Conservation (phyloP, 2,797 vertebrate genomes). For the Sarcophilus harrisii region DNA sequence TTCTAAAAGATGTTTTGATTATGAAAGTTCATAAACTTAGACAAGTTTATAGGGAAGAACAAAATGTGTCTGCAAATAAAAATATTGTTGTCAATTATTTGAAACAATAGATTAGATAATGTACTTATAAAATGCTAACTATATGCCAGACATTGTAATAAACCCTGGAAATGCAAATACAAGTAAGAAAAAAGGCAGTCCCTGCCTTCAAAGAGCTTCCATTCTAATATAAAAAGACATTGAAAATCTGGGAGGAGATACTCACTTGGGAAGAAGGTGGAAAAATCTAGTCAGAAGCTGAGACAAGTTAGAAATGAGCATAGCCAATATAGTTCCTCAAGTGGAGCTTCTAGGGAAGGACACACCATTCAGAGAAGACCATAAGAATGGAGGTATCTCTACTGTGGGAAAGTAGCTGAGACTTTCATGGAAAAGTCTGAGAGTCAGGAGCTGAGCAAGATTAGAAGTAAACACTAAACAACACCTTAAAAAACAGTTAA, state of each 20-base stretch:
- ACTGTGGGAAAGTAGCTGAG: background rate
- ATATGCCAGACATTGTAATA: background rate
- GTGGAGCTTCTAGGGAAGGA: background rate
- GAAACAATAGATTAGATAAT: background rate
- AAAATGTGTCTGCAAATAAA: constrained; percentile 1
- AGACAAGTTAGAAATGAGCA: background rate
- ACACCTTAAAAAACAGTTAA: background rate
- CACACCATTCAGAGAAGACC: background rate
- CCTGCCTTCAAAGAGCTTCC: background rate
- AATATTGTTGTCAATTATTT: background rate
- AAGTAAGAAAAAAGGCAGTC: background rate
- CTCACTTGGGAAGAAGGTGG: background rate
- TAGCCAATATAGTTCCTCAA: background rate
- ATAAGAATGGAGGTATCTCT: background rate
- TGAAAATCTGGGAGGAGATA: background rate
- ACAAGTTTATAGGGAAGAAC: background rate
- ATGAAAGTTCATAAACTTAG: background rate
- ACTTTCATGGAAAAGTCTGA: background rate
- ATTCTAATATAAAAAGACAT: background rate
- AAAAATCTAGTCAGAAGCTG: background rate
- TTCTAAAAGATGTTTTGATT: background rate
- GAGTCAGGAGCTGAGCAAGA: background rate
- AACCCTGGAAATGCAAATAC: background rate
- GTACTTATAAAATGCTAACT: background rate
- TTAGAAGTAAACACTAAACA: background rate